Evolutionary conservation across 1,140 invertebrate genomes (phyloP).

Genomic region (Drosophila aff.): DNA sequence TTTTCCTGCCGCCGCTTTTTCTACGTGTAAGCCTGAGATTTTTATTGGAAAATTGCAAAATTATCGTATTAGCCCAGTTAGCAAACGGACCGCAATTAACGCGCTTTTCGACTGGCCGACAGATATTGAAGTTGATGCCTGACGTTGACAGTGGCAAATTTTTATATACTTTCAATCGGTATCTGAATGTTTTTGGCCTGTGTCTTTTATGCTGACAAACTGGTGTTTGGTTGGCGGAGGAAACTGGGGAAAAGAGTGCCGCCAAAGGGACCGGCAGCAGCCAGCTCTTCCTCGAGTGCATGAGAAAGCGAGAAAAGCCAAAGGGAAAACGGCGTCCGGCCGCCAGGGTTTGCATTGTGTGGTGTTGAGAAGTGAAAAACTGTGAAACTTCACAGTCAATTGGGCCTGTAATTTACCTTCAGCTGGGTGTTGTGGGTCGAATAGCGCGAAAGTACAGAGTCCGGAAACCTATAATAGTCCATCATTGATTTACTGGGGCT

Average conservation of each 20-base stretch:
- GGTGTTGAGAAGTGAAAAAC: constrained; percentile 32
- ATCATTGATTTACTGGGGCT: constrained; percentile 37
- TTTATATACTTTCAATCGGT: constrained; percentile 49
- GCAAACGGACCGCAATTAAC: constrained; percentile 58
- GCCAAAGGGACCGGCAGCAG: constrained; percentile 31
- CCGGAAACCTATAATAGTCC: constrained; percentile 25
- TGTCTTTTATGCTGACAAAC: constrained; percentile 42
- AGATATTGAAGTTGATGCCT: constrained; percentile 54
- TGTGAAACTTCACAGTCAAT: constrained; percentile 62
- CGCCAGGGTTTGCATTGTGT: constrained; percentile 44
- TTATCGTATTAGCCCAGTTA: constrained; percentile 61
- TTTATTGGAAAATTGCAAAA: constrained; percentile 69
- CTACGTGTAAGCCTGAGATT: constrained; percentile 24
- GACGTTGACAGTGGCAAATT: constrained; percentile 62
- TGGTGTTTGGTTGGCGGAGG: constrained; percentile 22
- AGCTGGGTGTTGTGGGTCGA: constrained; percentile 9
- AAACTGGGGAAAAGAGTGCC: constrained; percentile 21
- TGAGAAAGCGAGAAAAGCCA: constrained; percentile 66
- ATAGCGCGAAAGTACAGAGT: constrained; percentile 13
- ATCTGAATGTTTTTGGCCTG: constrained; percentile 1
- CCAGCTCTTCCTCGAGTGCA: constrained; percentile 61
- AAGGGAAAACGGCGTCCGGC: constrained; percentile 27
- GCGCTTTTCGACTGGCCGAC: constrained; percentile 47
- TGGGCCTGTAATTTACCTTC: constrained; percentile 43
- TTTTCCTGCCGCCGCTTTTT: constrained; percentile 52